phyloP scores from a whole-genome alignment of 2,797 vertebrate genomes.

The Aplochiton taeniatus region DNA sequence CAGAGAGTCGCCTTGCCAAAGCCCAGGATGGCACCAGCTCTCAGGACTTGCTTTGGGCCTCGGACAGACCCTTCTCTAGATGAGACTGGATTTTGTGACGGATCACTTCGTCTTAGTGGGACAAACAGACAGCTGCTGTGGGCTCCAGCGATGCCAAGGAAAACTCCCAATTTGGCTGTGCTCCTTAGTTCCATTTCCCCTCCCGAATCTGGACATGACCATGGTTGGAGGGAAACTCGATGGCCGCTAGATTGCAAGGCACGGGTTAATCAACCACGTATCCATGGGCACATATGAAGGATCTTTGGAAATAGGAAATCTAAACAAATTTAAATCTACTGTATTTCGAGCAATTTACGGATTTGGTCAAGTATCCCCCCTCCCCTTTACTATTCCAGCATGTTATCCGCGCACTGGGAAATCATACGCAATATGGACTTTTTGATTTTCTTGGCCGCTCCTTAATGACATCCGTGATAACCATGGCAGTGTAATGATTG shows the following conservation, averaged over 20 bases:
- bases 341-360: no score
- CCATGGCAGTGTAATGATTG: conserved; percentile 24
- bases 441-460: conserved; percentile 17
- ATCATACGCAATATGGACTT: conserved; percentile 23
- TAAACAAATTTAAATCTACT: no score
- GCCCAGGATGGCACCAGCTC: conserved; percentile 57
- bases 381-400: background rate
- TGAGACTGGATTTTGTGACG: conserved; percentile 65
- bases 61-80: conserved; percentile 57
- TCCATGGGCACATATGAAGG: no score
- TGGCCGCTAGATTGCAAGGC: background rate
- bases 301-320: no score
- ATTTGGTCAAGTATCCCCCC: no score
- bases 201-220: conserved; percentile 45
- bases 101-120: conserved; percentile 68
- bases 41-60: conserved; percentile 56
- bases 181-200: conserved; percentile 40
- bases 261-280: background rate
- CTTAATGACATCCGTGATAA: conserved; percentile 2
- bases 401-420: conserved; percentile 6
- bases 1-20: conserved; percentile 70
- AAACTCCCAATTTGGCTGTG: conserved; percentile 49
- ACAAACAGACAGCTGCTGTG: conserved; percentile 63
- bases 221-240: background rate
- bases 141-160: conserved; percentile 25